These are phyloP conservation scores for Pardalotus punctatus DNA, from an alignment of 2,113 vertebrate species.

Conservation along the genomic window DNA sequence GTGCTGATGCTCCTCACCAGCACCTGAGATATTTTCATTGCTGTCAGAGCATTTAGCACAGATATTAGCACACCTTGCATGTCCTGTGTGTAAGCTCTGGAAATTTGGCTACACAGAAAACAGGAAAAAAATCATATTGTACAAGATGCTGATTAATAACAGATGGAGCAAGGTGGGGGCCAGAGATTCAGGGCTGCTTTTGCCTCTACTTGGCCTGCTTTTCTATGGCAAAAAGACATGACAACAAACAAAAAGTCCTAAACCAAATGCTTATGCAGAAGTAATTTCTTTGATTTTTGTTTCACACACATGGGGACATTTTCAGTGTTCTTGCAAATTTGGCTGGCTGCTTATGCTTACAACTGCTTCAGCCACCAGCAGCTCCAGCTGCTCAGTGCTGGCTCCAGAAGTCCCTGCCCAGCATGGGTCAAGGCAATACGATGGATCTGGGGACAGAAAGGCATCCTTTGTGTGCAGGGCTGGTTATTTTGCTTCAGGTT, in stretches of 20 bases:
- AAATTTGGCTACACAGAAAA: not conserved
- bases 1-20: not conserved
- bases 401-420: not conserved
- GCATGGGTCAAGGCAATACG: not conserved
- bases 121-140: not conserved
- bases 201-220: not conserved
- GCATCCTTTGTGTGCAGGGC: not conserved
- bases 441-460: not conserved
- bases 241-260: not conserved
- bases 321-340: not conserved
- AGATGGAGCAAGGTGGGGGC: not conserved
- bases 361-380: not conserved
- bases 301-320: rapidly evolving
- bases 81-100: not conserved
- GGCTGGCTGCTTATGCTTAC: not conserved
- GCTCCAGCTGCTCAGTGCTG: not conserved
- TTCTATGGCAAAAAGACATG: not conserved
- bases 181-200: not conserved
- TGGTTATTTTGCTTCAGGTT: slow-evolving; percentile 7
- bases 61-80: not conserved
- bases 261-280: not conserved
- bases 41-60: not conserved
- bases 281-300: not conserved
- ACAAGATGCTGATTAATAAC: not conserved
- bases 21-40: rapidly evolving